Evolutionary conservation across 2,797 vertebrate genomes (phyloP), one percentile per base, ranked within the genome.

Genomic region (Pseudomugil gertrudae): DNA sequence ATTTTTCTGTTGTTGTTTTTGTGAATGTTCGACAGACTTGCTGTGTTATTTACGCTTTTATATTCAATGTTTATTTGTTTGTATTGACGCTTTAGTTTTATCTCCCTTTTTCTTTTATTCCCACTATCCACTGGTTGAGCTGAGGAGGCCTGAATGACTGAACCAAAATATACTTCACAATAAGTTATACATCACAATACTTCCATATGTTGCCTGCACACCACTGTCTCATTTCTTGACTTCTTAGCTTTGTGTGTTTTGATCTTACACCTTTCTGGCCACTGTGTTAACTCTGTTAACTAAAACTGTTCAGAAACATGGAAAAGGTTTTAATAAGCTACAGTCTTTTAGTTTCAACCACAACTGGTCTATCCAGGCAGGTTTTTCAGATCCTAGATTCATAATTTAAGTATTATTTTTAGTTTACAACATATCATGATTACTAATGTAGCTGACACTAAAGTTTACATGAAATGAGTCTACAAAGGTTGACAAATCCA

Each of bases 231-330:
- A 48, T 66, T 63, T 48, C n/a, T 35, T 23, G n/a, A n/a, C 9
- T 23, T 57, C 23, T 57, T 48, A 19, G 2, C 2, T 45, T 9
- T 43, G 57, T 68, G 19, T 38, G n/a, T 33, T 69, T 50, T 55
- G 52, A 48, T 38, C 24, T 36, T 19, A 35, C 40, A 35, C 19
- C 43, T 26, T 40, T 36, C 57, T 57, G 40, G 40, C 26, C 21
- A n/a, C 57, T 45, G 43, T 69, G 36, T 10, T n/a, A n/a, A n/a
- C n/a, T 69, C 51, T 61, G 38, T 17, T 26, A 43, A 30, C 26
- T 17, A 23, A 33, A 38, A 61, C 35, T 21, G 24, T 13, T 57
- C 8, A 57, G 32, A 57, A 38, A 57, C 43, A 19, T 9, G 23
- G 33, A 9, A 19, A 19, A 56, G 30, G 40, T 66, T 43, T 19